Evolutionary conservation across 2,113 vertebrate genomes (phyloP).

Genomic region (Paramormyrops kingsleyae): DNA sequence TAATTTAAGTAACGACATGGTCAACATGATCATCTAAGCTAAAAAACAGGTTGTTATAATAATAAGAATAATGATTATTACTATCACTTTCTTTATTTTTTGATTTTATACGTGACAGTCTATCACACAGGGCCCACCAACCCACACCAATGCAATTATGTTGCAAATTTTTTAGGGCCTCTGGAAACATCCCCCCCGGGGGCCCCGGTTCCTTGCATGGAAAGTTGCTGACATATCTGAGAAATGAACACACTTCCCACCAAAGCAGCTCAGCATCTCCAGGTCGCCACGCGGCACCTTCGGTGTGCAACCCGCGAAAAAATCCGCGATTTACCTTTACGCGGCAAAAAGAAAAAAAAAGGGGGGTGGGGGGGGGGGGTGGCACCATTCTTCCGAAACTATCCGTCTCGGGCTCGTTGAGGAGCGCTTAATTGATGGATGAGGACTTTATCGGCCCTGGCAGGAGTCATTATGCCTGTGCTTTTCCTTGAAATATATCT

Average conservation of each 20-base stretch:
- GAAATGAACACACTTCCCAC: neutral
- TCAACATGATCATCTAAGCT: neutral
- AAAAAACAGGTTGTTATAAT: neutral
- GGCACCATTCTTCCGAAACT: conserved; percentile 58
- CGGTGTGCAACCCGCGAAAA: neutral
- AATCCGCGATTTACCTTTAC: neutral
- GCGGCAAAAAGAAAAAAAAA: neutral
- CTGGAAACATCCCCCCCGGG: neutral
- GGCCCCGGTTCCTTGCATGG: neutral
- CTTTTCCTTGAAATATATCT: conserved; percentile 82
- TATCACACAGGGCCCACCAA: neutral
- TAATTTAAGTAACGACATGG: neutral
- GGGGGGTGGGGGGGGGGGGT: neutral
- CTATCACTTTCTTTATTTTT: neutral
- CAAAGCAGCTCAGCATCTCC: neutral
- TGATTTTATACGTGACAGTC: neutral
- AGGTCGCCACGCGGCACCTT: neutral
- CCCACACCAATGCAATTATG: neutral
- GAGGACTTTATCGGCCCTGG: conserved; percentile 78
- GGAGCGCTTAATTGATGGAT: conserved; percentile 82
- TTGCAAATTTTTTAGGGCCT: neutral
- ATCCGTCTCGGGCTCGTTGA: conserved; percentile 63
- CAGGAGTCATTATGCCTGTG: conserved; percentile 76
- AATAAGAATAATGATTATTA: neutral
- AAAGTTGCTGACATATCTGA: neutral